Percentiles rank a stretch among this genome's conserved stretches.
Evolutionary conservation across 1,140 invertebrate genomes (phyloP).

Genomic region (Penaeus indicus): DNA sequence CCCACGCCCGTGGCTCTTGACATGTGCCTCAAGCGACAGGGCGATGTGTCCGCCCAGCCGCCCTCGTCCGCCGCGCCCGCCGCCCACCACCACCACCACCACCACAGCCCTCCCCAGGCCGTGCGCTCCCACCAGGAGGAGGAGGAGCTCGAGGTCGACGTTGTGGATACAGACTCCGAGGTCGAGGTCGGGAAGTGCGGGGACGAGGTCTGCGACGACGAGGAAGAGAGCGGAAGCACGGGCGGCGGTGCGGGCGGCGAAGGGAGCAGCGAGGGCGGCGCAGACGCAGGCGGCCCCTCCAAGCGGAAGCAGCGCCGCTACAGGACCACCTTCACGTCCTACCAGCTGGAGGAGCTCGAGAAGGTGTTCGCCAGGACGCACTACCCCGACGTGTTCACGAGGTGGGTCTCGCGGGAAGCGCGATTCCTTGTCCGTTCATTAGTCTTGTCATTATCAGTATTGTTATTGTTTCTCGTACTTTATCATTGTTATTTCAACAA

Average conservation of each 20-base stretch:
- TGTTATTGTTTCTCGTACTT: constrained; percentile 10
- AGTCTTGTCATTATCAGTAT: constrained; percentile 16
- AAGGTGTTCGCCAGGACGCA: constrained; percentile 97
- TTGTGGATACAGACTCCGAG: constrained; percentile 66
- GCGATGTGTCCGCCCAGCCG: constrained; percentile 8
- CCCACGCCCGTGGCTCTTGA: constrained; percentile 59
- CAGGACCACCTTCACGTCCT: constrained; percentile 94
- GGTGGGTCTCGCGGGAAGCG: constrained; percentile 75
- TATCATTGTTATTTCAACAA: constrained; percentile 6
- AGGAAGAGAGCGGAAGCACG: constrained; percentile 59
- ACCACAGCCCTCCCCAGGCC: constrained; percentile 25
- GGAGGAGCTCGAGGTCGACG: constrained; percentile 64
- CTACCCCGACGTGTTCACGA: constrained; percentile 98
- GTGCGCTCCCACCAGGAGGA: constrained; percentile 56
- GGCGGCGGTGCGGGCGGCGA: constrained; percentile 79
- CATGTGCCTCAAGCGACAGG: constrained; percentile 65
- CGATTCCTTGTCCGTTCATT: background rate
- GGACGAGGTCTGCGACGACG: constrained; percentile 64
- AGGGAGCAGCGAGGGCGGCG: constrained; percentile 56
- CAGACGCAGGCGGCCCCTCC: constrained; percentile 71
- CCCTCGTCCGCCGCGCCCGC: background rate
- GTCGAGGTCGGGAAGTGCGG: constrained; percentile 59
- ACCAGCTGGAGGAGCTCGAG: constrained; percentile 95
- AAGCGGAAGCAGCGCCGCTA: constrained; percentile 93
- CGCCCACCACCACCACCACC: constrained; percentile 26